Base-by-base conservation (phyloP, 2,113 vertebrate species). In the Nestor notabilis region DNA sequence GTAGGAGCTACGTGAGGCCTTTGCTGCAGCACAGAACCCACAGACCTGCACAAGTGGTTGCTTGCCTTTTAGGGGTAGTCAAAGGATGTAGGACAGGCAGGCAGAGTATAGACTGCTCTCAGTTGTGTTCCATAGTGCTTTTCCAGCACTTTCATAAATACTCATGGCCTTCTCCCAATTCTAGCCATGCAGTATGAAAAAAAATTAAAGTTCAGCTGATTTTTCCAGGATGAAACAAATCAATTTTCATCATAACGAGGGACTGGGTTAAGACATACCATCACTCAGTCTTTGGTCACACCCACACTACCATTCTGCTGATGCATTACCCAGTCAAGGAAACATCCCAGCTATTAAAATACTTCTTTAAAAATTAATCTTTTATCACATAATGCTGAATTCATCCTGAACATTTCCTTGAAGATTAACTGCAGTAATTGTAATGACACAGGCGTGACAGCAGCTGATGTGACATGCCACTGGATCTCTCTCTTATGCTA, bases 91-190 rank as follows among this genome's bases (percentile, higher is more conserved):
- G 58, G 25, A 5, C 11, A 77, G 44, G 24, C 13, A 70, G 56
- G 28, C 8, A 81, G 16, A 29, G 20, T 28, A 75, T 0, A 2
- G 52, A 41, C 3, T 55, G 24, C 3, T 20, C 17, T 7, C 0
- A 24, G 24, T 13, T 70, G 18, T 24, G 55, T 72, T 31, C 86
- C 55, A 1, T 1, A 29, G 17, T 20, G 60, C 7, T 47, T 88
- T 31, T 63, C 37, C 55, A 90, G 20, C 35, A 47, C 25, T 52
- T 78, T 11, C 5, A 56, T 19, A 65, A 78, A 83, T 15, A 58
- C 7, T 68, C 7, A 11, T 3, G 9, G 24, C 27, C 25, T 58
- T 72, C 19, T 76, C 35, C 14, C 17, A 66, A 0, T 52, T 58
- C 28, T n/a, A 49, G 44, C 43, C 29, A 20, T 10, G 17, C 3